phyloP scores from a whole-genome alignment of 1,140 invertebrate species.

The Drosophila azteca region DNA sequence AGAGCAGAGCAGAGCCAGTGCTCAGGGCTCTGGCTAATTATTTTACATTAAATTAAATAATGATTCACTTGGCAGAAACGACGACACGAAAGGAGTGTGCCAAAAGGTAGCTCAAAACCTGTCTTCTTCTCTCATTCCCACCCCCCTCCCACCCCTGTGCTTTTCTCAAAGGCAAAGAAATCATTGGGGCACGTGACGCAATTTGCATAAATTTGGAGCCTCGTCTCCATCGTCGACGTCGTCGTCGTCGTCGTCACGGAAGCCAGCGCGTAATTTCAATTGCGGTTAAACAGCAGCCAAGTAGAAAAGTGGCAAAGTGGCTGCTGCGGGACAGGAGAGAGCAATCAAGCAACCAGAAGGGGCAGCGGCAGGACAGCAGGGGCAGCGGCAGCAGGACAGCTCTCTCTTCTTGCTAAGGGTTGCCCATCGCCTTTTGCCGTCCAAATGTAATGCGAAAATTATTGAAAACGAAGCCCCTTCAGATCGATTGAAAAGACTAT shows the following conservation, averaged over 20 bases:
- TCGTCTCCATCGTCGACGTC: slow-evolving; percentile 26
- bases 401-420: slow-evolving; percentile 4
- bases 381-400: too few relatives aligned
- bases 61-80: slow-evolving; percentile 72
- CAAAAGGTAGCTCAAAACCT: slow-evolving; percentile 46
- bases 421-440: slow-evolving; percentile 11
- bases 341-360: slow-evolving; percentile 13
- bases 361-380: too few relatives aligned
- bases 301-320: slow-evolving; percentile 72
- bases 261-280: slow-evolving; percentile 79
- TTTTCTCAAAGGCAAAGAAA: slow-evolving; percentile 67
- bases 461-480: slow-evolving; percentile 68
- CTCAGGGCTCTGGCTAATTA: slow-evolving; percentile 64
- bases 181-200: slow-evolving; percentile 82
- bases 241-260: slow-evolving; percentile 58
- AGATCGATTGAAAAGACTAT: slow-evolving; percentile 48
- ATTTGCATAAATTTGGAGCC: slow-evolving; percentile 81
- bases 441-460: slow-evolving; percentile 60
- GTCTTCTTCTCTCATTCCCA: slow-evolving; percentile 21
- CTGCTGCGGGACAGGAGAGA: slow-evolving; percentile 43
- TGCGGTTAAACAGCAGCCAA: slow-evolving; percentile 81
- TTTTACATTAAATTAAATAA: slow-evolving; percentile 84
- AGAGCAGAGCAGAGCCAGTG: slow-evolving; percentile 6
- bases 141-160: background rate
- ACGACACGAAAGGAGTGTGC: slow-evolving; percentile 50